phyloP scores from a whole-genome alignment of 2,888 invertebrate genomes.

The Zhengitettix transpicula region DNA sequence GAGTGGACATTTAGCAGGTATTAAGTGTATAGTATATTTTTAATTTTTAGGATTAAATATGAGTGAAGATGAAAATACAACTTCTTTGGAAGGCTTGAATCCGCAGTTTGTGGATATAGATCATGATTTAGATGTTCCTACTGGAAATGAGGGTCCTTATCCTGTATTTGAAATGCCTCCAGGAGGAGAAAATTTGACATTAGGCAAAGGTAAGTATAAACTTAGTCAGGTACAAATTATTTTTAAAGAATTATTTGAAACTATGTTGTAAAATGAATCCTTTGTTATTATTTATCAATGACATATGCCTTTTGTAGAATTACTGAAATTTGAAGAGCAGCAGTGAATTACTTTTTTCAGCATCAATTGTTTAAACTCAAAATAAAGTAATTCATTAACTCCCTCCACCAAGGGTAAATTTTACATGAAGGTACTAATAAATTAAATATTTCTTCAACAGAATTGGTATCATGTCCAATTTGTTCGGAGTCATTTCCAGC shows the following conservation, averaged over 20 bases:
- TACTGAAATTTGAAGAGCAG: too few relatives aligned
- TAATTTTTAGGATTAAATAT: neutral
- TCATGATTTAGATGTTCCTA: constrained; percentile 31
- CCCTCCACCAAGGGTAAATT: too few relatives aligned
- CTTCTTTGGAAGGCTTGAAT: constrained; percentile 8
- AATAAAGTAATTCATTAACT: too few relatives aligned
- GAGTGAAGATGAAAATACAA: neutral
- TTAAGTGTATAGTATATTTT: too few relatives aligned
- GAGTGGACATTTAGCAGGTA: too few relatives aligned
- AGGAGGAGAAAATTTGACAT: neutral
- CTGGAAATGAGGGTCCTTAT: constrained; percentile 30
- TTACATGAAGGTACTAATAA: too few relatives aligned
- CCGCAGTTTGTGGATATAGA: constrained; percentile 29
- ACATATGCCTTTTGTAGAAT: too few relatives aligned
- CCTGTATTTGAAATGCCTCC: constrained; percentile 20
- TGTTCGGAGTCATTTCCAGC: constrained; percentile 7
- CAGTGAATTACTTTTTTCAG: too few relatives aligned
- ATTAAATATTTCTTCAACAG: neutral
- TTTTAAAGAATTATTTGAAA: too few relatives aligned
- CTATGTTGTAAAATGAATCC: too few relatives aligned
- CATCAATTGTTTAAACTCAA: too few relatives aligned
- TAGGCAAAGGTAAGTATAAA: neutral
- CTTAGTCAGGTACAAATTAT: neutral
- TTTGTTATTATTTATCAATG: too few relatives aligned
- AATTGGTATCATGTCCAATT: constrained; percentile 5